Percentiles rank a stretch among this genome's conserved stretches.
Evolutionary conservation across 1,140 invertebrate species (phyloP).

Genomic region (Brachystomella parvula): DNA sequence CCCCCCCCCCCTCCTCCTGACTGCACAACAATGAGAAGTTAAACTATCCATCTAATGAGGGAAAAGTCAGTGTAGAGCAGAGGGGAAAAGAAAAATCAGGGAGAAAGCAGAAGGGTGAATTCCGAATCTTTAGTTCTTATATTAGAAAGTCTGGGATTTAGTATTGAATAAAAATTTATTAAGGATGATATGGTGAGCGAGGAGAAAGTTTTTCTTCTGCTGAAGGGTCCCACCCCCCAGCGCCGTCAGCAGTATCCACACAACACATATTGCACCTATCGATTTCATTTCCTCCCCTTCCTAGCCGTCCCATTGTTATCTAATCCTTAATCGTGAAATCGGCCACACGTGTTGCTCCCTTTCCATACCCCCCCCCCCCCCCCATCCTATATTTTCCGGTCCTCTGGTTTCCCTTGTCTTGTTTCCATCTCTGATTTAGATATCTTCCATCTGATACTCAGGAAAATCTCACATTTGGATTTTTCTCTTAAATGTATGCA

Average conservation of each 20-base stretch:
- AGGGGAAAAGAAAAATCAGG: neutral
- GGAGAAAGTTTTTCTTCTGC: neutral
- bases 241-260: neutral
- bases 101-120: neutral
- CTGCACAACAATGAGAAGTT: too few species aligned
- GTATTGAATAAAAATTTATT: neutral
- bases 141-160: neutral
- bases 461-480: too few species aligned
- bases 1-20: too few species aligned
- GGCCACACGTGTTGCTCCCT: slow-evolving; percentile 37
- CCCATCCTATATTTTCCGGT: neutral
- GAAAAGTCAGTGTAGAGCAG: too few species aligned
- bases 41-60: too few species aligned
- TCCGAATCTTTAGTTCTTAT: too few species aligned
- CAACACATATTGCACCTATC: slow-evolving; percentile 35
- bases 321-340: slow-evolving; percentile 31
- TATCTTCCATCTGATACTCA: too few species aligned
- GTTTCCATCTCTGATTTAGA: too few species aligned
- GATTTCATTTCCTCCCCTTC: slow-evolving; percentile 10
- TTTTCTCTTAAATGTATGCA: too few species aligned
- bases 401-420: neutral
- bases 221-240: neutral
- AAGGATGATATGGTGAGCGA: neutral
- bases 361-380: neutral
- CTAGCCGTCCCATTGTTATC: slow-evolving; percentile 6